Conservation (phyloP, 64 coral and sea anemone genomes). For the Montipora capricornis region DNA sequence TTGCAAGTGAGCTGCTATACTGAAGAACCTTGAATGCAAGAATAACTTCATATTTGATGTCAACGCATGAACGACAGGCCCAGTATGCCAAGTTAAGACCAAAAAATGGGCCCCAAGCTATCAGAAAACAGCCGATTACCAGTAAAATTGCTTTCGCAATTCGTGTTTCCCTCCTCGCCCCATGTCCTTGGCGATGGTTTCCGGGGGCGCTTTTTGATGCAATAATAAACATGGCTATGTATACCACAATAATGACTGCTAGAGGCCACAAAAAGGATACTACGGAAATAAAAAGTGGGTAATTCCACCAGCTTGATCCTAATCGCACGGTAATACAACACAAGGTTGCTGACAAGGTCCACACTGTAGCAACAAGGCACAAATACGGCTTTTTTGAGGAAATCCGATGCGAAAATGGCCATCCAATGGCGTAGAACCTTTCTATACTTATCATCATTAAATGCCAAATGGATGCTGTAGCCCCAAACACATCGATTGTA, state of each 20-base stretch:
- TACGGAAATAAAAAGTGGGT: constrained; percentile 53
- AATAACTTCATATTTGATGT: constrained; percentile 52
- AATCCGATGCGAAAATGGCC: constrained; percentile 72
- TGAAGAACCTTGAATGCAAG: constrained; percentile 77
- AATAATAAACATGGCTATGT: constrained; percentile 67
- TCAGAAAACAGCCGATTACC: constrained; percentile 66
- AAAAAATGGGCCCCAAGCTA: constrained; percentile 71
- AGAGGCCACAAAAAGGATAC: constrained; percentile 56
- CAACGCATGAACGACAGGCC: constrained; percentile 60
- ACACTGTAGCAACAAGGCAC: constrained; percentile 45
- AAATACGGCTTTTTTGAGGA: constrained; percentile 69
- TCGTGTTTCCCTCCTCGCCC: constrained; percentile 39
- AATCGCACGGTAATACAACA: constrained; percentile 60
- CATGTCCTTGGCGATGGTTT: constrained; percentile 1
- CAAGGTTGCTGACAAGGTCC: constrained; percentile 50
- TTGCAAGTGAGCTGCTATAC: constrained; percentile 75
- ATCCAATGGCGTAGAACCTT: constrained; percentile 72
- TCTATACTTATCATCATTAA: constrained; percentile 78
- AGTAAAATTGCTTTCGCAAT: constrained; percentile 68
- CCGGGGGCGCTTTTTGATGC: constrained; percentile 45
- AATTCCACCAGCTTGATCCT: constrained; percentile 57
- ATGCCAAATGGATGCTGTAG: constrained; percentile 68
- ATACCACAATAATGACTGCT: constrained; percentile 60
- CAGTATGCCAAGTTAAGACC: constrained; percentile 78
- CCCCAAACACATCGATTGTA: constrained; percentile 66